phyloP scores from a whole-genome alignment of 2,113 vertebrate species.

The Scophthalmus maximus region DNA sequence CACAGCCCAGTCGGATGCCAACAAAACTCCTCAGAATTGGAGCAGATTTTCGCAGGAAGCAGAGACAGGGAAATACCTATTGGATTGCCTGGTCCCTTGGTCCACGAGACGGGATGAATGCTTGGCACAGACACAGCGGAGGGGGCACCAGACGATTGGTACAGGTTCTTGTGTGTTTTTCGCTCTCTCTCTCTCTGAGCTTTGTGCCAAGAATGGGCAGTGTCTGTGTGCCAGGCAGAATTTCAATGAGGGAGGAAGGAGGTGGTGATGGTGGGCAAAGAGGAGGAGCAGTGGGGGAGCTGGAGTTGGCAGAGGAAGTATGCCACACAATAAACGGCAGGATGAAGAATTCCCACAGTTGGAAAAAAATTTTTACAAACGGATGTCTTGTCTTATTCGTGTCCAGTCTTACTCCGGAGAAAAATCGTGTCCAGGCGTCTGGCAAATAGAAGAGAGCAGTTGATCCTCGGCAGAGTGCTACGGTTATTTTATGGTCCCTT shows the following conservation, averaged over 20 bases:
- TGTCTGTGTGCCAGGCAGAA: constrained; percentile 83
- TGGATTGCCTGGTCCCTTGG: constrained; percentile 63
- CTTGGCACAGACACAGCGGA: constrained; percentile 75
- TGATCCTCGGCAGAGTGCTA: constrained; percentile 17
- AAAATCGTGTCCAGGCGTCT: background rate
- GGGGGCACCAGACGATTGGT: constrained; percentile 74
- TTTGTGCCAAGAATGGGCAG: constrained; percentile 83
- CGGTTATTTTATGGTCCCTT: constrained; percentile 40
- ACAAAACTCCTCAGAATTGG: constrained; percentile 58
- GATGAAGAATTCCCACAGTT: constrained; percentile 62
- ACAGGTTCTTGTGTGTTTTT: constrained; percentile 65
- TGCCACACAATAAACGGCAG: constrained; percentile 69
- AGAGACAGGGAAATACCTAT: constrained; percentile 75
- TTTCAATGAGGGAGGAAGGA: constrained; percentile 82
- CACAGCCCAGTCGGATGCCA: constrained; percentile 49
- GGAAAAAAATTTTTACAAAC: constrained; percentile 26
- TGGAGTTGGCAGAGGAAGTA: constrained; percentile 72
- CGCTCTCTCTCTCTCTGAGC: constrained; percentile 66
- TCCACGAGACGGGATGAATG: constrained; percentile 71
- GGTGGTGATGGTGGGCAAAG: constrained; percentile 69
- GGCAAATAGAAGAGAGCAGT: background rate
- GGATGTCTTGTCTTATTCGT: constrained; percentile 39
- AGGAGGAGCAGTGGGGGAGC: constrained; percentile 56
- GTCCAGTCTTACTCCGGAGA: constrained; percentile 13
- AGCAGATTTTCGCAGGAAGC: constrained; percentile 63